Base-by-base conservation (phyloP, 2,113 vertebrate genomes). In the Periophthalmodon schlosseri region DNA sequence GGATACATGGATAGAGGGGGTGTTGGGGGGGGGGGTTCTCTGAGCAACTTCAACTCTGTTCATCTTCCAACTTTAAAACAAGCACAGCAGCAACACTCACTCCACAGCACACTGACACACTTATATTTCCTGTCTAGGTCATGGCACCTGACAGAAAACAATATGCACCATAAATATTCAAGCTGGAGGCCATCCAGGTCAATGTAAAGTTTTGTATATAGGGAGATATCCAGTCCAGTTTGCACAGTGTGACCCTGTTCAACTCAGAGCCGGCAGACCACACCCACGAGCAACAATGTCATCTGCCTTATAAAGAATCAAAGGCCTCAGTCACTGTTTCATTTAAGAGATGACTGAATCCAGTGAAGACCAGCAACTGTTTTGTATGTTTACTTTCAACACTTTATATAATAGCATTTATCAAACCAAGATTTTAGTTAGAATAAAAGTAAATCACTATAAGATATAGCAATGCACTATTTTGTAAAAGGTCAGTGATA, bases 31-130 rank as follows among this genome's bases (percentile, higher is more conserved):
- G 46, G 47, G 63, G n/a, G 33, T 60, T 82, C 75, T 81, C 60
- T n/a, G 28, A 3, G 28, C 2, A 28, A 28, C 82, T 63, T 69
- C 23, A 76, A 61, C 79, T 82, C 54, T 80, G 82, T 90, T 81
- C 84, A 71, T 80, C 33, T 82, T 87, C 78, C 46, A 21, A 75
- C 49, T 78, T 70, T 77, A 46, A 77, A 81, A 77, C 76, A 69
- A 75, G 71, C 69, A 21, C 23, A 47, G 68, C 87, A 90, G 86
- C 82, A 88, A 75, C 78, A 88, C 79, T 69, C 69, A 47, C 69
- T 13, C 61, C 11, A 16, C 18, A 65, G 54, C 69, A 72, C 64
- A 46, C 47, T n/a, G 46, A 63, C 57, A 57, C 76, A 67, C 76
- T 64, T 68, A 44, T 75, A 47, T 49, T 63, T 72, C 66, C 46